Base-by-base conservation (phyloP, 2,888 invertebrate genomes). In the Drosophila greeni region DNA sequence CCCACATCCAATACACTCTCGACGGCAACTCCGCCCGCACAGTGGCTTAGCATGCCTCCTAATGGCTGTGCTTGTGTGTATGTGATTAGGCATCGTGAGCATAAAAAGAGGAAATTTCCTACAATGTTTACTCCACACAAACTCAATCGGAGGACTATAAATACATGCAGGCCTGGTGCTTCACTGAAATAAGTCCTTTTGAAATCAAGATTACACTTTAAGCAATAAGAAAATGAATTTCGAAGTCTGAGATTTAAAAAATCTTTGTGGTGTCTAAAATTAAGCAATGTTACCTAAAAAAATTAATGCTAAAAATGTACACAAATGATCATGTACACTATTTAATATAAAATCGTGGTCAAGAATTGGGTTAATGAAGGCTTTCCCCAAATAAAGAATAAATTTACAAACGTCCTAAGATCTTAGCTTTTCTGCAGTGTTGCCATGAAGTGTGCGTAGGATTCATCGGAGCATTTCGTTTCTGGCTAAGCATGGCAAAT, bases 401-500 rank as follows among this genome's bases (percentile, higher is more conserved):
- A 11, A 29, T 11, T 9, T 9, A 26, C 9, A 26, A 5, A 26
- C 11, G 3, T 11, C 11, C 12, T 40, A 1, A 23, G n/a, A 33
- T 34, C 2, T 7, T 16, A 4, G 5, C 36, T 45, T 59, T 59
- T 11, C 29, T 11, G 54, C 79, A 81, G 64, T 73, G 66, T 66
- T 66, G 51, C 62, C 8, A n/a, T n/a, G 12, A 20, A 51, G 26
- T 20, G 34, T 54, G 47, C 29, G 45, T 33, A n/a, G 34, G 20
- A 67, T n/a, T 24, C 67, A 36, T 26, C 37, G 33, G 37, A 56
- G 52, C 42, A 51, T 36, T 34, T 48, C 39, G 49, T 37, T 65
- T 56, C 66, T 55, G 66, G 51, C 75, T 74, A 81, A 81, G 83
- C 84, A 73, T 68, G 73, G 51, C 66, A 75, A 83, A 83, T 79